Evolutionary conservation across 2,113 vertebrate species (phyloP).

Genomic region (Astur gentilis): DNA sequence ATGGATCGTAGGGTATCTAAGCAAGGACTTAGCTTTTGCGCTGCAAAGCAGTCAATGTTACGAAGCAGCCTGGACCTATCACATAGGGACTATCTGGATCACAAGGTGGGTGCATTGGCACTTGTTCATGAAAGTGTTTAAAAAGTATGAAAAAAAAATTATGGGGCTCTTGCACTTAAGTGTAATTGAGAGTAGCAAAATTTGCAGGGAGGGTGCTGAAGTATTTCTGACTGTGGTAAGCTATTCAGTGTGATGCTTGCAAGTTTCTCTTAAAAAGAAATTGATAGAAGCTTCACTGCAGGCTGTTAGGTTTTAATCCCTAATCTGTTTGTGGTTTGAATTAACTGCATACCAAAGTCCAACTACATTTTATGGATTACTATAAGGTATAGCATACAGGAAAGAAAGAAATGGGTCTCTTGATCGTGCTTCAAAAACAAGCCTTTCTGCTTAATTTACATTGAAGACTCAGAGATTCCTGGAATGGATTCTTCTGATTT

Average conservation of each 20-base stretch:
- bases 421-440: neutral
- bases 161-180: neutral
- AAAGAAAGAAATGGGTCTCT: neutral
- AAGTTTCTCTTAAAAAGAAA: neutral
- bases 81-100: neutral
- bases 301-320: neutral
- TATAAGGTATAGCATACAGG: neutral
- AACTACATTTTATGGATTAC: neutral
- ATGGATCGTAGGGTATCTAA: neutral
- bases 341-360: neutral
- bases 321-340: neutral
- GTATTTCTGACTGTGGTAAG: neutral
- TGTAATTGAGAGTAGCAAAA: neutral
- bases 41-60: neutral
- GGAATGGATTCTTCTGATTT: neutral
- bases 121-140: neutral
- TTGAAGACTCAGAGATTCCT: neutral
- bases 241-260: neutral
- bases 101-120: neutral
- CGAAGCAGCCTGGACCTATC: neutral
- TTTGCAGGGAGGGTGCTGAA: neutral
- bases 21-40: neutral
- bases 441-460: neutral
- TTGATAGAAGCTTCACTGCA: neutral
- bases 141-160: neutral